Percentiles rank a stretch among this genome's conserved stretches.
Conservation (phyloP, 2,888 invertebrate species). For the Drosophila cognata region DNA sequence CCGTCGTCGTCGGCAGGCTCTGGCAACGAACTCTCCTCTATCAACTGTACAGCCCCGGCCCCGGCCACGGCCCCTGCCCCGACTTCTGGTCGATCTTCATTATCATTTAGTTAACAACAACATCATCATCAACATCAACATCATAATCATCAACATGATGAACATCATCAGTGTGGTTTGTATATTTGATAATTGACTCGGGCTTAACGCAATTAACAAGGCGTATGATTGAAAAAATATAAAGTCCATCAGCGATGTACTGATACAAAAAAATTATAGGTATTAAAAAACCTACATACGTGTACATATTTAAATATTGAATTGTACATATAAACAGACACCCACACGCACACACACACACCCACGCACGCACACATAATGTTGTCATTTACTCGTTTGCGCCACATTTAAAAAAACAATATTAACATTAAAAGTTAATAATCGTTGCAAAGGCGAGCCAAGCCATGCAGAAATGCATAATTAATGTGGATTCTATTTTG, state of each 20-base stretch:
- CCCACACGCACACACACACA: neutral
- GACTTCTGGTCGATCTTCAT: neutral
- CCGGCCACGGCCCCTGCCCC: neutral
- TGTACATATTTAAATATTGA: constrained; percentile 24
- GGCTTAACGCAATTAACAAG: constrained; percentile 72
- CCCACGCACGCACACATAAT: constrained; percentile 9
- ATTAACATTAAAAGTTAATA: constrained; percentile 63
- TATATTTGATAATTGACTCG: constrained; percentile 71
- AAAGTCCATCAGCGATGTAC: constrained; percentile 32
- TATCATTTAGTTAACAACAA: neutral
- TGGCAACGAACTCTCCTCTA: constrained; percentile 50
- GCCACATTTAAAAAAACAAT: constrained; percentile 47
- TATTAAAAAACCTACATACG: neutral
- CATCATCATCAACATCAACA: constrained; percentile 6
- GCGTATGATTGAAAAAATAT: constrained; percentile 52
- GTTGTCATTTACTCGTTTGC: constrained; percentile 49
- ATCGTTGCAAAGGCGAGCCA: constrained; percentile 28
- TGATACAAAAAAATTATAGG: constrained; percentile 29
- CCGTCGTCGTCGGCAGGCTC: constrained; percentile 26
- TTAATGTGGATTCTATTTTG: constrained; percentile 44
- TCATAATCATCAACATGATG: constrained; percentile 17
- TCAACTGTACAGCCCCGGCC: neutral
- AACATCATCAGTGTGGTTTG: constrained; percentile 26
- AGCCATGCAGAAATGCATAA: constrained; percentile 30
- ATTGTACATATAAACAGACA: constrained; percentile 29